Conservation (phyloP, 2,113 vertebrate species). For the Perca fluviatilis region DNA sequence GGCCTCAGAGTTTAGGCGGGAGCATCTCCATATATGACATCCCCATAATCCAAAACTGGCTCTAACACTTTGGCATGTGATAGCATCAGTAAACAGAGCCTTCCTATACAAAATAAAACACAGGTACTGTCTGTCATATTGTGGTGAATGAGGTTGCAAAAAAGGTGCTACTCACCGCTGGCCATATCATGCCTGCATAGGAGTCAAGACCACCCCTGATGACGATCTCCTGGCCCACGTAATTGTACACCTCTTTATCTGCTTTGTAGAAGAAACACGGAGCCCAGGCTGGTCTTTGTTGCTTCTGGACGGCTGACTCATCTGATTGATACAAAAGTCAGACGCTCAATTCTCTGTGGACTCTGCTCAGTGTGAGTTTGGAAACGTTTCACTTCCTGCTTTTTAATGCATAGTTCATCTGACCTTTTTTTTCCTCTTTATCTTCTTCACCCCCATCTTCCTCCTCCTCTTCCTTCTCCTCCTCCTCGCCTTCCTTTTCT, state of each 20-base stretch:
- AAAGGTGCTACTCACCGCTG: conserved; percentile 69
- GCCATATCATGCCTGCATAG: conserved; percentile 78
- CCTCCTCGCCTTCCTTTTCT: neutral
- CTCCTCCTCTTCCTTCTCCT: neutral
- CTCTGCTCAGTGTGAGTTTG: neutral
- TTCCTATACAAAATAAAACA: neutral
- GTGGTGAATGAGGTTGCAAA: neutral
- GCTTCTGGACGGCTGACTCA: conserved; percentile 15
- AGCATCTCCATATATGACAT: neutral
- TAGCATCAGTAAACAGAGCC: neutral
- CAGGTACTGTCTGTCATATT: neutral
- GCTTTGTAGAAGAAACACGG: conserved; percentile 60
- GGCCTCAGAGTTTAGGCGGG: neutral
- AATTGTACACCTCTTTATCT: conserved; percentile 70
- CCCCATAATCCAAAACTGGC: neutral
- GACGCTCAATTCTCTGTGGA: neutral
- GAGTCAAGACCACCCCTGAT: conserved; percentile 75
- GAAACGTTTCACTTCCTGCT: neutral
- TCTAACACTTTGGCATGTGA: neutral
- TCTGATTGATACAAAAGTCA: conserved; percentile 35
- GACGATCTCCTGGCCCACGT: conserved; percentile 70
- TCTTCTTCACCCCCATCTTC: neutral
- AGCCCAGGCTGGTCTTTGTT: conserved; percentile 46
- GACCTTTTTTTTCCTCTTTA: conserved; percentile 14
- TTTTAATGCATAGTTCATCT: neutral